Percentiles rank a stretch among this genome's conserved stretches.
phyloP scores from a whole-genome alignment of 2,113 vertebrate genomes.

The Pseudonaja textilis region DNA sequence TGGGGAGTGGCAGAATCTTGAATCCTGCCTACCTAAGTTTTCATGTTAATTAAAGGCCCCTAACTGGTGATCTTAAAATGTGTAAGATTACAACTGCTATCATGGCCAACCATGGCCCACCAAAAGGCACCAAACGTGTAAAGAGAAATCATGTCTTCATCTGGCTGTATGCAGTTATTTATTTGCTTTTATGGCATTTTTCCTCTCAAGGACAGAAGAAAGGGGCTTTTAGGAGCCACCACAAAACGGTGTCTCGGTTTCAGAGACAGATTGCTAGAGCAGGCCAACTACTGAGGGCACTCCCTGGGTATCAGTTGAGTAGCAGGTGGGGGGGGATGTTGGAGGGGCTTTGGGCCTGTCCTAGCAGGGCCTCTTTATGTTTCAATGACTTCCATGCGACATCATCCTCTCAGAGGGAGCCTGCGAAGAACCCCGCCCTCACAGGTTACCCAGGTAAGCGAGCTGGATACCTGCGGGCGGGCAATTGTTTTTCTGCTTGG shows the following conservation, averaged over 20 bases:
- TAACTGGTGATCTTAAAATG: background rate
- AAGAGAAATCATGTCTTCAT: background rate
- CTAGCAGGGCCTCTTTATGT: background rate
- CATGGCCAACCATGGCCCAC: background rate
- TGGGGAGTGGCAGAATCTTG: no score
- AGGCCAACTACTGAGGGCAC: background rate
- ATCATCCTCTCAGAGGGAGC: background rate
- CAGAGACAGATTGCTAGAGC: background rate
- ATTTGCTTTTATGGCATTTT: background rate
- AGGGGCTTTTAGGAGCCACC: background rate
- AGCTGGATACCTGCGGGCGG: constrained; percentile 82
- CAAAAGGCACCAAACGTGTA: background rate
- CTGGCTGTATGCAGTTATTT: background rate
- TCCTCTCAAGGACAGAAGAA: background rate
- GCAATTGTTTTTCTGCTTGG: constrained; percentile 93
- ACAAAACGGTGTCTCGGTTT: background rate
- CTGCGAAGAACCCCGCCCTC: background rate
- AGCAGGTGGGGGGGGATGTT: background rate
- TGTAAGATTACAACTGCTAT: background rate
- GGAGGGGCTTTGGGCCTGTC: background rate
- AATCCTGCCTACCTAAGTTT: background rate
- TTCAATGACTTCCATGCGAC: background rate
- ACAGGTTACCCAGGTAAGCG: background rate
- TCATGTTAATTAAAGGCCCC: background rate
- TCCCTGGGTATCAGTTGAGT: background rate